A percentile compares a stretch with the other conserved stretches of the same genome.
These are phyloP conservation scores for Phalangium opilio DNA, from an alignment of 2,888 invertebrate genomes.

Conservation along the genomic window DNA sequence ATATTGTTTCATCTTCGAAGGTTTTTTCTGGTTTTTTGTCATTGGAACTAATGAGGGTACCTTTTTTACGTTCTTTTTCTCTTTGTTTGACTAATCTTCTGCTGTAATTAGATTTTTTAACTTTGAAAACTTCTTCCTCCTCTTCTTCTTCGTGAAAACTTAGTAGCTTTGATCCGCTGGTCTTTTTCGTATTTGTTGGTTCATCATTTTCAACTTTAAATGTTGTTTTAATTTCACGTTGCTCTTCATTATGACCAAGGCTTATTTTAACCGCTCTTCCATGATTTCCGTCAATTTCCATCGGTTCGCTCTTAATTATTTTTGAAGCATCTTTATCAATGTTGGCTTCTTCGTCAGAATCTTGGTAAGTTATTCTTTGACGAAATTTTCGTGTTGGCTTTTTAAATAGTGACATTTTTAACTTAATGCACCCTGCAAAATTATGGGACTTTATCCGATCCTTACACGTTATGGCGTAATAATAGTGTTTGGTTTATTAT, in stretches of 20 bases:
- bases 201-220: slow-evolving; percentile 8
- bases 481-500: no score
- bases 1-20: no score
- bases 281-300: slow-evolving; percentile 25
- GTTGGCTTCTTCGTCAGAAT: slow-evolving; percentile 27
- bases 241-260: background rate
- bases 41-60: background rate
- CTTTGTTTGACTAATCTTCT: slow-evolving; percentile 39
- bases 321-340: slow-evolving; percentile 3
- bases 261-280: slow-evolving; percentile 1
- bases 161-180: slow-evolving; percentile 35
- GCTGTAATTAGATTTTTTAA: slow-evolving; percentile 87
- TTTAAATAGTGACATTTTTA: slow-evolving; percentile 60
- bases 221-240: no score
- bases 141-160: slow-evolving; percentile 49
- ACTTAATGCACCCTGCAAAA: no score
- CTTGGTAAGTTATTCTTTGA: slow-evolving; percentile 26
- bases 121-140: slow-evolving; percentile 76
- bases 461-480: no score
- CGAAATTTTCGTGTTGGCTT: slow-evolving; percentile 72
- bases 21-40: no score
- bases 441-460: no score
- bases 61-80: slow-evolving; percentile 24
- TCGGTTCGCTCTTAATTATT: no score
- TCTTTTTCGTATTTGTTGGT: slow-evolving; percentile 3